phyloP scores from a whole-genome alignment of 2,888 invertebrate species.

The Heliconius ethilla region DNA sequence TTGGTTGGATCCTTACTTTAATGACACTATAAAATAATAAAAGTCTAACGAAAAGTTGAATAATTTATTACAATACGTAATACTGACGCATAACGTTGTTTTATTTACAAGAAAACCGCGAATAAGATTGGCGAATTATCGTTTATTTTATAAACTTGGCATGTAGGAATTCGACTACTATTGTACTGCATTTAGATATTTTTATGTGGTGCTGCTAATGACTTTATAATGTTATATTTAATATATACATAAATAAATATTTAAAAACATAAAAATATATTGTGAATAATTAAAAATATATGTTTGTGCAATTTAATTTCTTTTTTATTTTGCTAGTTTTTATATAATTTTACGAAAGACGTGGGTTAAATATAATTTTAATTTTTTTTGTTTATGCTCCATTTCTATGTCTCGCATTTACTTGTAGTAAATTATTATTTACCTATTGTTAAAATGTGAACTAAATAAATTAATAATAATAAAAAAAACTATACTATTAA shows the following conservation, averaged over 20 bases:
- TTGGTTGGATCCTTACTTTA: no score
- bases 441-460: neutral
- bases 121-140: constrained; percentile 28
- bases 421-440: neutral
- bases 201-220: neutral
- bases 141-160: constrained; percentile 34
- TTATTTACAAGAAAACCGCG: constrained; percentile 6
- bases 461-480: neutral
- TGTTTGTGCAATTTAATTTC: no score
- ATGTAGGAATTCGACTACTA: constrained; percentile 28
- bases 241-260: neutral
- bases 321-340: no score
- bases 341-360: neutral
- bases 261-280: neutral
- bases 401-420: neutral
- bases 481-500: neutral
- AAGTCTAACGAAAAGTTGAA: neutral
- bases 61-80: constrained; percentile 8
- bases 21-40: neutral
- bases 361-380: neutral
- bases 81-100: constrained; percentile 23
- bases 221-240: neutral
- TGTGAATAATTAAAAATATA: neutral
- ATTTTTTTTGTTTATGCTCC: neutral
- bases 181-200: constrained; percentile 14